phyloP scores from a whole-genome alignment of 2,797 vertebrate genomes.

The Nyctalus aviator region DNA sequence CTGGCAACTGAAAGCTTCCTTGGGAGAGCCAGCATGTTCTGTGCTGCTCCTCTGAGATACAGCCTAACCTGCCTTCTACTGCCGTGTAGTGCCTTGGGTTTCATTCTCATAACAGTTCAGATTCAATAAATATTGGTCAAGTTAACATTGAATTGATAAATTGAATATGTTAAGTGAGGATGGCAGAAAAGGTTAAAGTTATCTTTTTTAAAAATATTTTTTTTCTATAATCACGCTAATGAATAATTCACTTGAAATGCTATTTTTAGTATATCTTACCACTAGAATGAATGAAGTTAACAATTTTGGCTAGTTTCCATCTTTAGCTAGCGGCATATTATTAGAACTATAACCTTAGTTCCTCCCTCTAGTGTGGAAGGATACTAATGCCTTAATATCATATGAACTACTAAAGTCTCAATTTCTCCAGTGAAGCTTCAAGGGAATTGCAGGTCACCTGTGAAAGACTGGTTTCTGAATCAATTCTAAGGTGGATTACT shows the following conservation, averaged over 20 bases:
- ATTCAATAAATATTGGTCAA: conserved; percentile 49
- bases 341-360: conserved; percentile 13
- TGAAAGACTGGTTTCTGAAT: conserved; percentile 42
- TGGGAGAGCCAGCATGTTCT: background rate
- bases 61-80: background rate
- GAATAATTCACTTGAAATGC: conserved; percentile 37
- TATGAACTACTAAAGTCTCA: background rate
- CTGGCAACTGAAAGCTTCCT: background rate
- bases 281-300: background rate
- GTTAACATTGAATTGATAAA: background rate
- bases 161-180: background rate
- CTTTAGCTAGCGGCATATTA: conserved; percentile 33
- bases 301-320: conserved; percentile 37
- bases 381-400: background rate
- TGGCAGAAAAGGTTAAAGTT: conserved; percentile 11
- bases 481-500: conserved; percentile 28
- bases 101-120: background rate
- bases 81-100: background rate
- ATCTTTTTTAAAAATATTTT: conserved; percentile 1
- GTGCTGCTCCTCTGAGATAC: background rate
- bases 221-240: conserved; percentile 35
- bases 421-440: conserved; percentile 57
- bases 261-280: background rate
- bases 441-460: background rate
- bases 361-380: background rate